These are phyloP conservation scores for Dicycla oo DNA, from an alignment of 2,888 invertebrate species.

Conservation along the genomic window DNA sequence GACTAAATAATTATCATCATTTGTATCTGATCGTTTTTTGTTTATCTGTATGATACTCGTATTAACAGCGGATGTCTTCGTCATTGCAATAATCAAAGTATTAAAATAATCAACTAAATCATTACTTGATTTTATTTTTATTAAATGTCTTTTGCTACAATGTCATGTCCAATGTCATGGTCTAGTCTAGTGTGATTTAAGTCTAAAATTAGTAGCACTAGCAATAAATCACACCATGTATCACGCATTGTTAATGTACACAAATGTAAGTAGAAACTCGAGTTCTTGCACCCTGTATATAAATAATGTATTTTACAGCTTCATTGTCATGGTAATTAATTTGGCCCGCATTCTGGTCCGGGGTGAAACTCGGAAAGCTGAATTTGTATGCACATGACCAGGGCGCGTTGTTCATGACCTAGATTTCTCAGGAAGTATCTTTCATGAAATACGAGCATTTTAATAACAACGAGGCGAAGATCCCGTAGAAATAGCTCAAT, in stretches of 20 bases:
- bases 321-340: conserved; percentile 87
- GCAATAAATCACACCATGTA: conserved; percentile 8
- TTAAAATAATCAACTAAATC: conserved; percentile 12
- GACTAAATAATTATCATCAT: conserved; percentile 14
- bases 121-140: not conserved
- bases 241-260: conserved; percentile 69
- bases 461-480: conserved; percentile 64
- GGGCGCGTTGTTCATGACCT: conserved; percentile 69
- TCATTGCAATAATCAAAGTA: conserved; percentile 13
- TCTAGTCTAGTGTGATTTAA: not conserved
- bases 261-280: conserved; percentile 75
- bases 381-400: conserved; percentile 73
- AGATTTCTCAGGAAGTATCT: conserved; percentile 70
- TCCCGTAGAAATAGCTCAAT: conserved; percentile 68
- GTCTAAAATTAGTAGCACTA: not conserved
- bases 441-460: conserved; percentile 70
- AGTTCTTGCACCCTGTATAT: conserved; percentile 72
- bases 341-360: conserved; percentile 77
- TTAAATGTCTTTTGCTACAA: conserved; percentile 13
- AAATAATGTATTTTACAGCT: conserved; percentile 84
- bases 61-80: conserved; percentile 16
- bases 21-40: conserved; percentile 11
- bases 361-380: conserved; percentile 77
- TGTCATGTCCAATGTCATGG: conserved; percentile 13
- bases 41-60: conserved; percentile 23